Evolutionary conservation across 2,797 vertebrate genomes (phyloP), one percentile per base, ranked within the genome.

Genomic region (Erpetoichthys calabaricus): DNA sequence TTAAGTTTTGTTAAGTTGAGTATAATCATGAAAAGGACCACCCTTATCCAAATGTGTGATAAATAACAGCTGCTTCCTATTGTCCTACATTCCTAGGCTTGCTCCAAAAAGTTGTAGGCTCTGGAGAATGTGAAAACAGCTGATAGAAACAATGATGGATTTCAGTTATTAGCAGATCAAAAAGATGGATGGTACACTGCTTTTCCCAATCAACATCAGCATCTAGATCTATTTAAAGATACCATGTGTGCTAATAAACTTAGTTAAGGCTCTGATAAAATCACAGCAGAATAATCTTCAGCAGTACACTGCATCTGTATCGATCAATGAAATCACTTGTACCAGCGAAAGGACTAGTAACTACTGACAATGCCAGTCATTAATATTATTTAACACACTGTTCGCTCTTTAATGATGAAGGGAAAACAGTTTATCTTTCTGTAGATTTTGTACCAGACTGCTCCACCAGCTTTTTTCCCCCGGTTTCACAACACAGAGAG

Each of bases 151-250:
- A 89, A 84, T 97, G 93, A 98, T 97, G 91, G 94, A 97, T 98
- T 93, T 88, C 87, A 94, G 90, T 96, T 97, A 97, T 97, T 96
- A 98, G 91, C 90, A 64, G 86, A 93, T 95, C 91, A 92, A 84
- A 92, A 90, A 96, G 93, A 98, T 92, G 91, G 91, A 98, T 96
- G 91, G 83, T 60, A 70, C 79, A 62, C 84, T 86, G 89, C 88
- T 91, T 75, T 80, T 83, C 84, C 88, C 91, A 93, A 97, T 98
- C 92, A 93, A 91, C 90, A 90, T 94, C 91, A 96, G 95, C 91
- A 94, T 96, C 91, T 90, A 93, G 92, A 98, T 97, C 88, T 90
- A 94, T 91, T 95, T 95, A 96, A 90, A 92, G 92, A 95, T 96
- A 94, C 69, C 75, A 75, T 79, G 68, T 67, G 71, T 70, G 84